Conservation (phyloP, 1,140 invertebrate species). For the Panagrolaimus sp. region DNA sequence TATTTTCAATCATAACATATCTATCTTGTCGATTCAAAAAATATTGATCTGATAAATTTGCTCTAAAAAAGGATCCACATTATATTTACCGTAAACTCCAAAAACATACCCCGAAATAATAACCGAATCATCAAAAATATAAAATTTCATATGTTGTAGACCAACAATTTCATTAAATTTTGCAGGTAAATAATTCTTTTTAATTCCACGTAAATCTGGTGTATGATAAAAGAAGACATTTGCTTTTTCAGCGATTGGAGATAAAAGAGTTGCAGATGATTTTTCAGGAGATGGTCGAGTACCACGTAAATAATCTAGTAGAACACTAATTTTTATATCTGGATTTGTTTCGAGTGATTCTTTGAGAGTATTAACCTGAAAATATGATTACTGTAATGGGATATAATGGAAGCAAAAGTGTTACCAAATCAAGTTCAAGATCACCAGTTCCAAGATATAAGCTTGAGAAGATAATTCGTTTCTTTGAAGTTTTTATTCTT, state of each 20-base stretch:
- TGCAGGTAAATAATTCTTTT: constrained; percentile 72
- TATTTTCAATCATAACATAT: constrained; percentile 81
- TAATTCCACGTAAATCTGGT: constrained; percentile 74
- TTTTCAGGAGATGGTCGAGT: constrained; percentile 70
- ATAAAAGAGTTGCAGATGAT: constrained; percentile 14
- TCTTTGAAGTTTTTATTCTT: constrained; percentile 68
- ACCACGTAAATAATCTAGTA: constrained; percentile 83
- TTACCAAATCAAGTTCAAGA: constrained; percentile 75
- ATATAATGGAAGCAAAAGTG: constrained; percentile 41
- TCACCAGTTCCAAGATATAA: constrained; percentile 84
- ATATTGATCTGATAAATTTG: constrained; percentile 94
- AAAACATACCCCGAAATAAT: constrained; percentile 77
- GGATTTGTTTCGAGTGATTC: constrained; percentile 52
- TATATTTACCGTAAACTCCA: too few relatives aligned
- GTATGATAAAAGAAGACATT: constrained; percentile 74
- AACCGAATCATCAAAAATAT: constrained; percentile 86
- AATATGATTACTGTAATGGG: constrained; percentile 10
- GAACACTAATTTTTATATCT: constrained; percentile 71
- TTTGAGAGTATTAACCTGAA: constrained; percentile 56
- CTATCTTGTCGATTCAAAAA: constrained; percentile 95
- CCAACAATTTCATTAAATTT: constrained; percentile 76
- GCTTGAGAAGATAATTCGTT: constrained; percentile 79
- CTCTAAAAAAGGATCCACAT: constrained; percentile 62
- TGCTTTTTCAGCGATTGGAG: background rate
- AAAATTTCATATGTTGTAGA: constrained; percentile 94